phyloP scores from a whole-genome alignment of 2,888 invertebrate species.

The Tholera decimalis region DNA sequence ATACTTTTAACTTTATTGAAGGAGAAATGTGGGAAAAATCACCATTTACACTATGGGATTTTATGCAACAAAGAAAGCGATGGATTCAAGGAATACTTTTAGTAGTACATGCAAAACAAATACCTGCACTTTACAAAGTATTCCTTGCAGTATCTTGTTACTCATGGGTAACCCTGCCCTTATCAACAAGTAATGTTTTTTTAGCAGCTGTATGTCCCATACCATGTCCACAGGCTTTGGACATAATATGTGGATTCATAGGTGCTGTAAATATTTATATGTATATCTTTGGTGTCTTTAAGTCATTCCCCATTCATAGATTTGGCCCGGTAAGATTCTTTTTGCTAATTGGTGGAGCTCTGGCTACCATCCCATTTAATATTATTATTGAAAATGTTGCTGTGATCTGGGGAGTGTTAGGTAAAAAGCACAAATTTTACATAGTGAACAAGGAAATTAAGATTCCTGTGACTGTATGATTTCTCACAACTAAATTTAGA shows the following conservation, averaged over 20 bases:
- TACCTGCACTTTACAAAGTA: constrained; percentile 95
- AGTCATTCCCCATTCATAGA: constrained; percentile 97
- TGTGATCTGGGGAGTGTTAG: constrained; percentile 98
- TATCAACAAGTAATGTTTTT: constrained; percentile 97
- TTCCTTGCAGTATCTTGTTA: constrained; percentile 97
- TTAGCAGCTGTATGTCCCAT: constrained; percentile 97
- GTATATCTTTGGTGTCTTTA: constrained; percentile 99
- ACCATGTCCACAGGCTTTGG: constrained; percentile 95
- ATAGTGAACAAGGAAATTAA: constrained; percentile 98
- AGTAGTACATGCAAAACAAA: constrained; percentile 96
- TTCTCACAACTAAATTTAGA: constrained; percentile 63
- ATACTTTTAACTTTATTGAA: constrained; percentile 98
- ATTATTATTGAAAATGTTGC: constrained; percentile 98
- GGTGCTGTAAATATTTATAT: constrained; percentile 99
- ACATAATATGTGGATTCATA: constrained; percentile 97
- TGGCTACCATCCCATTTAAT: constrained; percentile 98
- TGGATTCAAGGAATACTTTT: constrained; percentile 98
- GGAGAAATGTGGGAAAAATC: constrained; percentile 99
- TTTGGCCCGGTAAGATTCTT: constrained; percentile 95
- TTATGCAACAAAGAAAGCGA: constrained; percentile 98
- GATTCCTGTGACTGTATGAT: constrained; percentile 93
- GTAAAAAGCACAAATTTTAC: constrained; percentile 99
- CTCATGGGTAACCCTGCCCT: constrained; percentile 98
- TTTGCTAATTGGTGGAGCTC: constrained; percentile 96
- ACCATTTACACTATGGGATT: constrained; percentile 98